These are phyloP conservation scores for Phasia obesa DNA, from an alignment of 2,888 invertebrate genomes.

Conservation along the genomic window DNA sequence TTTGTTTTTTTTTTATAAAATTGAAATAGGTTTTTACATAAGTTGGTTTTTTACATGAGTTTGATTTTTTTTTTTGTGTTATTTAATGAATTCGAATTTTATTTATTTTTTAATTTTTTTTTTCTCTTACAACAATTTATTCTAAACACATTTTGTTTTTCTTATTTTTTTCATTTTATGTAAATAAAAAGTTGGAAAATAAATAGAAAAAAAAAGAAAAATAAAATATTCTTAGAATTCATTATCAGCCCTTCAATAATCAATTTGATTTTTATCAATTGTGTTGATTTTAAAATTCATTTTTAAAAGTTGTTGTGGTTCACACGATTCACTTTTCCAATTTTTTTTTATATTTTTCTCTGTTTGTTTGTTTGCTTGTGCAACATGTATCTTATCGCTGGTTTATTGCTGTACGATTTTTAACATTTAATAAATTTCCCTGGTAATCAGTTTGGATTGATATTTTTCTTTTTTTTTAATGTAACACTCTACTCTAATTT, in stretches of 20 bases:
- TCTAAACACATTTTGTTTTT: slow-evolving; percentile 57
- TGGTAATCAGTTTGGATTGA: not conserved
- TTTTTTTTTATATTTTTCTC: not conserved
- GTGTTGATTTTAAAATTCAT: not conserved
- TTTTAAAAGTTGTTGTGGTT: not conserved
- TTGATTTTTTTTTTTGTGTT: not conserved
- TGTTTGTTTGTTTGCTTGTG: not conserved
- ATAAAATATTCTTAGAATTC: slow-evolving; percentile 31
- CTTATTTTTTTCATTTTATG: not conserved
- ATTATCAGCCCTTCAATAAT: slow-evolving; percentile 48
- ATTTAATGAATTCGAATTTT: slow-evolving; percentile 9
- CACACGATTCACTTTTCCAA: slow-evolving; percentile 3
- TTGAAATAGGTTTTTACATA: not conserved
- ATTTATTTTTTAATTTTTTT: not conserved
- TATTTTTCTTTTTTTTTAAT: not conserved
- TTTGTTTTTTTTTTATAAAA: not conserved
- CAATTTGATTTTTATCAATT: slow-evolving; percentile 14
- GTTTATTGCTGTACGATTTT: not conserved
- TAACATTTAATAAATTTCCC: not conserved
- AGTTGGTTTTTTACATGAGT: not conserved
- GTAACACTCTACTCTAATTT: too few relatives aligned
- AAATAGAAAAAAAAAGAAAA: slow-evolving; percentile 14
- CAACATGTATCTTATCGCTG: slow-evolving; percentile 15
- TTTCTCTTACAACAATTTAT: slow-evolving; percentile 28
- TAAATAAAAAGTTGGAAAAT: slow-evolving; percentile 20